Evolutionary conservation across 2,113 vertebrate genomes (phyloP), one percentile per base, ranked within the genome.

Genomic region (Festucalex cinctus): DNA sequence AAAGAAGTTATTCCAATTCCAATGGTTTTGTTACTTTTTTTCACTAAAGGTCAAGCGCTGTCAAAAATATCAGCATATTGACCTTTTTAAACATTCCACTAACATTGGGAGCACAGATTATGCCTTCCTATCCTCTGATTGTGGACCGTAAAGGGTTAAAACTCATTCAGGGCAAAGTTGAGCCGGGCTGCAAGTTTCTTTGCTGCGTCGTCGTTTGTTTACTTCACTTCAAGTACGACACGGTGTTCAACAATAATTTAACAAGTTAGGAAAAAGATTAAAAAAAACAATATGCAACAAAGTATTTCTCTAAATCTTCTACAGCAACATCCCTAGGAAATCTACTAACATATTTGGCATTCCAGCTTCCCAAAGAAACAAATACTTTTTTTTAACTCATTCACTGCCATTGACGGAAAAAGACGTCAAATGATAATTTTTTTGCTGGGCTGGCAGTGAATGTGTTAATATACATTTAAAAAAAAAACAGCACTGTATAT

Each of bases 1-100:
- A 92, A 92, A 91, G 90, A 91, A 92, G 90, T 92, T 91, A 92
- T 93, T 92, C 92, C 90, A 92, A 92, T 92, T 93, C 92, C 88
- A 88, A 87, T 90, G 90, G 90, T 92, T 92, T 86, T 91, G 86
- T 92, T 92, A 91, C 90, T 87, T 92, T 92, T 91, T 48, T 91
- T 83, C 79, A 90, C 85, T 87, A 93, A 93, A 93, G 92, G 91
- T 93, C 92, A 92, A 90, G 84, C 83, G 85, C 89, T 92, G 91
- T 93, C 90, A 93, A 91, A 92, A 92, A 91, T 89, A 92, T 92
- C 92, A 91, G 90, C 91, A 93, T 92, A 91, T 86, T 93, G 92
- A 93, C 92, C 92, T 93, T 93, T 93, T 93, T 92, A 93, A 92
- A 92, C 91, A 93, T 93, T 92, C 92, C 78, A 84, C 86, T 89